Percentiles rank a stretch among this genome's conserved stretches.
These are phyloP conservation scores for Odontocolon sp. DNA, from an alignment of 2,888 invertebrate genomes.

Conservation along the genomic window DNA sequence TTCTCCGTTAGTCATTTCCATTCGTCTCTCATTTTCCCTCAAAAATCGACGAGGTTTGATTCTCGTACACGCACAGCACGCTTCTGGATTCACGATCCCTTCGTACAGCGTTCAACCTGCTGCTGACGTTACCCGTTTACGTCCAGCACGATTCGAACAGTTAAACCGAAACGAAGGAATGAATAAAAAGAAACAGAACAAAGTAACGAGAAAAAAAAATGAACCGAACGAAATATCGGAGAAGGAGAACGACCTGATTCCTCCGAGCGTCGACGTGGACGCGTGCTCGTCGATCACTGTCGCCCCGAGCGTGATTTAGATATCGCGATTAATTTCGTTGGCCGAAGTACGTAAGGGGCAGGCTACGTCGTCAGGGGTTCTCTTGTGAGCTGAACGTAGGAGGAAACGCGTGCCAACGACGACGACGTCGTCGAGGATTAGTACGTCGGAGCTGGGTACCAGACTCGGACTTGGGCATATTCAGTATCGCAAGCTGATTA, in stretches of 20 bases:
- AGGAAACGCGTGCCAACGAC: slow-evolving; percentile 58
- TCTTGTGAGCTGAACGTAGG: slow-evolving; percentile 38
- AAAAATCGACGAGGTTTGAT: not conserved
- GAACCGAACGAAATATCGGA: slow-evolving; percentile 49
- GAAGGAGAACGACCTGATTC: slow-evolving; percentile 58
- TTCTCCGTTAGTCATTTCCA: not conserved
- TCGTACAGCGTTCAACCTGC: slow-evolving; percentile 57
- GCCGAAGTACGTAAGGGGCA: slow-evolving; percentile 52
- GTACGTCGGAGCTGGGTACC: slow-evolving; percentile 28
- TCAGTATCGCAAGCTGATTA: slow-evolving; percentile 70
- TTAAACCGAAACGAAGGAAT: slow-evolving; percentile 67
- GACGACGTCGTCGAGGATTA: slow-evolving; percentile 29
- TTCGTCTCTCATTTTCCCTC: not conserved
- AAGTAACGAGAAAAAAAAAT: not conserved
- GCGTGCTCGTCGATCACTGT: slow-evolving; percentile 69
- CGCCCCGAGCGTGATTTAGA: slow-evolving; percentile 70
- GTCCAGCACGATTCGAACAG: slow-evolving; percentile 61
- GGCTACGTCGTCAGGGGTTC: slow-evolving; percentile 32
- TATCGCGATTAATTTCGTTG: slow-evolving; percentile 71
- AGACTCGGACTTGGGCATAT: slow-evolving; percentile 58
- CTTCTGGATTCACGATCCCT: slow-evolving; percentile 19
- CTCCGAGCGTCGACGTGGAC: slow-evolving; percentile 49
- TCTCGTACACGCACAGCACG: not conserved
- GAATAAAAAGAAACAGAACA: slow-evolving; percentile 13
- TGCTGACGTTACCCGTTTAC: slow-evolving; percentile 42